Percentiles rank a stretch among this genome's conserved stretches.
phyloP scores from a whole-genome alignment of 1,140 invertebrate genomes.

The Drosophila orena region DNA sequence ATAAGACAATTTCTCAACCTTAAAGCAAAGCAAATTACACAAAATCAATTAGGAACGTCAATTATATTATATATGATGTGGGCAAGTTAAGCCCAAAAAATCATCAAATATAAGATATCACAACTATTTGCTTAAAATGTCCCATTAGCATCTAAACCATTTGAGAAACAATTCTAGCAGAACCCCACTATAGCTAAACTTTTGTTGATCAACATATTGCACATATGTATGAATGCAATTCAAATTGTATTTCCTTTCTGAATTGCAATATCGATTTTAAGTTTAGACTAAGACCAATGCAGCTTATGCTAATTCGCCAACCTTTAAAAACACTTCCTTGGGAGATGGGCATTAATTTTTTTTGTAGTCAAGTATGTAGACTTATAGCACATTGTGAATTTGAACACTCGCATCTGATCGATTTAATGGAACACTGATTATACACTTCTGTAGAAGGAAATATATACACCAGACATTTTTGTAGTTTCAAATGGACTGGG shows the following conservation, averaged over 20 bases:
- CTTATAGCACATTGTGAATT: constrained; percentile 49
- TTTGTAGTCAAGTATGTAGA: constrained; percentile 16
- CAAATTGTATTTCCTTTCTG: background rate
- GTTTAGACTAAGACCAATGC: background rate
- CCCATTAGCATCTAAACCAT: background rate
- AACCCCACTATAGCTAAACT: background rate
- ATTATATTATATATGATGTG: constrained; percentile 4
- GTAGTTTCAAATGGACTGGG: constrained; percentile 33
- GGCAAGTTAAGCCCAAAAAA: background rate
- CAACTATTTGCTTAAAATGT: background rate
- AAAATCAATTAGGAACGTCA: constrained; percentile 2
- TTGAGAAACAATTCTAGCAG: background rate
- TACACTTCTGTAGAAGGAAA: constrained; percentile 37
- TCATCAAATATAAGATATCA: constrained; percentile 2
- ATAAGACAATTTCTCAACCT: background rate
- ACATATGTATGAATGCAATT: background rate
- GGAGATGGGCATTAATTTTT: background rate
- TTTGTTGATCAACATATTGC: background rate
- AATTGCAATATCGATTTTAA: background rate
- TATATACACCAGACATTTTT: constrained; percentile 48
- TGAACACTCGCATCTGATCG: constrained; percentile 54
- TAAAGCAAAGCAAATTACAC: background rate
- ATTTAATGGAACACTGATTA: constrained; percentile 50
- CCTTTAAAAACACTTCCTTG: background rate
- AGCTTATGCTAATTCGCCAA: background rate